Evolutionary conservation across 2,888 invertebrate genomes (phyloP).

Genomic region (Lymantria monacha): DNA sequence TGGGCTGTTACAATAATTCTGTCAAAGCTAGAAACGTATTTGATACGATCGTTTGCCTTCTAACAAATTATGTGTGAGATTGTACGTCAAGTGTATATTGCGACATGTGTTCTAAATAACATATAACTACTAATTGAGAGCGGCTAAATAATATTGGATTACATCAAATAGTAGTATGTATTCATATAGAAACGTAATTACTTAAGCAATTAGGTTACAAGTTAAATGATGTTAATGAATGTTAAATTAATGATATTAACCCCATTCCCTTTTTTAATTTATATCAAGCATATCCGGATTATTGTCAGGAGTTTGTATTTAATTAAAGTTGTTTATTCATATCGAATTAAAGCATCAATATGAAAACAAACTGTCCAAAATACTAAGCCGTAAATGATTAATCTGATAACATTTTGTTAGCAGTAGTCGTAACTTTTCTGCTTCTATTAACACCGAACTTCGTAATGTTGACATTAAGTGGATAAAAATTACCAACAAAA

Average conservation of each 20-base stretch:
- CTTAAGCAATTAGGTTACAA: too few species aligned
- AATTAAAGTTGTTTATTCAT: not conserved
- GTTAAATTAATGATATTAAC: too few species aligned
- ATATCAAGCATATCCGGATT: not conserved
- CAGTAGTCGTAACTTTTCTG: slow-evolving; percentile 1
- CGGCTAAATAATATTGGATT: not conserved
- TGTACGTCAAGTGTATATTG: slow-evolving; percentile 10
- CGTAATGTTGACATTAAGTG: slow-evolving; percentile 8
- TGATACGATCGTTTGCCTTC: slow-evolving; percentile 9
- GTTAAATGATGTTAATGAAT: too few species aligned
- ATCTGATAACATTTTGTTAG: not conserved
- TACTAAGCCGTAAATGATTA: slow-evolving; percentile 9
- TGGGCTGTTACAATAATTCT: slow-evolving; percentile 35
- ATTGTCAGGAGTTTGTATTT: not conserved
- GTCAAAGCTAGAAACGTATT: slow-evolving; percentile 18
- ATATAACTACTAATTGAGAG: not conserved
- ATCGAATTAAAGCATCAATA: not conserved
- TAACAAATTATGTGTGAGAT: slow-evolving; percentile 15
- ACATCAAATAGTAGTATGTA: not conserved
- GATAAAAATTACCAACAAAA: slow-evolving; percentile 12
- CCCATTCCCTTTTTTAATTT: too few species aligned
- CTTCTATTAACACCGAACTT: slow-evolving; percentile 5
- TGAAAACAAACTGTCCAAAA: not conserved
- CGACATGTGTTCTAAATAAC: slow-evolving; percentile 3
- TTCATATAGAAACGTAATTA: too few species aligned